Conservation (phyloP, 2,113 vertebrate species). For the Steatornis caripensis region DNA sequence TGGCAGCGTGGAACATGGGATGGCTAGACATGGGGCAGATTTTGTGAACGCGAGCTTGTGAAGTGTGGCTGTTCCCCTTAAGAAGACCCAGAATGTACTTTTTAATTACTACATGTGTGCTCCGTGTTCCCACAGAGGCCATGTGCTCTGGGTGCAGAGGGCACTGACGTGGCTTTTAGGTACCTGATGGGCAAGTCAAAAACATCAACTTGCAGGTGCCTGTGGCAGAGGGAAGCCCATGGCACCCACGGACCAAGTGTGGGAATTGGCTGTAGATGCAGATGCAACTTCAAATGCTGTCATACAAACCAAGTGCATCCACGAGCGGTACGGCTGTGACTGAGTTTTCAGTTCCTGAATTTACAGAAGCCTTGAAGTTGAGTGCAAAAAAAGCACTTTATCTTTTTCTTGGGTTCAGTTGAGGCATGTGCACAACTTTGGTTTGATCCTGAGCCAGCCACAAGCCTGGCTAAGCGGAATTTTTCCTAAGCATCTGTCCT, state of each 20-base stretch:
- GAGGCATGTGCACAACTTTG: not conserved
- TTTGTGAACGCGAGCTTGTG: not conserved
- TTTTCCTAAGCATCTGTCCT: not conserved
- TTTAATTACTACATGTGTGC: fast-evolving
- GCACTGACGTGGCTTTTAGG: not conserved
- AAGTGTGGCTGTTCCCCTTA: not conserved
- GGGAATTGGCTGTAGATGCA: not conserved
- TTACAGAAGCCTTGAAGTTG: not conserved
- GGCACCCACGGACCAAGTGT: no score
- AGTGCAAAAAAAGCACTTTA: not conserved
- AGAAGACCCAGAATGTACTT: not conserved
- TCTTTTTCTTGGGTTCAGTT: not conserved
- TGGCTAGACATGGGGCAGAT: fast-evolving
- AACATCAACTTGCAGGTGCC: not conserved
- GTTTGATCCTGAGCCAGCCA: not conserved
- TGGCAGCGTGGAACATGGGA: fast-evolving
- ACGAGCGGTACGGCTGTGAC: not conserved
- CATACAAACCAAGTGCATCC: not conserved
- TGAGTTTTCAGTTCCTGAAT: not conserved
- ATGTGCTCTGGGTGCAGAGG: not conserved
- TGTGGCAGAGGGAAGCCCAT: not conserved
- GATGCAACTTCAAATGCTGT: not conserved
- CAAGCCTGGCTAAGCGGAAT: not conserved
- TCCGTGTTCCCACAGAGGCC: fast-evolving
- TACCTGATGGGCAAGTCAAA: not conserved